These are phyloP conservation scores for Scleropages formosus DNA, from an alignment of 2,797 vertebrate genomes.

Conservation along the genomic window DNA sequence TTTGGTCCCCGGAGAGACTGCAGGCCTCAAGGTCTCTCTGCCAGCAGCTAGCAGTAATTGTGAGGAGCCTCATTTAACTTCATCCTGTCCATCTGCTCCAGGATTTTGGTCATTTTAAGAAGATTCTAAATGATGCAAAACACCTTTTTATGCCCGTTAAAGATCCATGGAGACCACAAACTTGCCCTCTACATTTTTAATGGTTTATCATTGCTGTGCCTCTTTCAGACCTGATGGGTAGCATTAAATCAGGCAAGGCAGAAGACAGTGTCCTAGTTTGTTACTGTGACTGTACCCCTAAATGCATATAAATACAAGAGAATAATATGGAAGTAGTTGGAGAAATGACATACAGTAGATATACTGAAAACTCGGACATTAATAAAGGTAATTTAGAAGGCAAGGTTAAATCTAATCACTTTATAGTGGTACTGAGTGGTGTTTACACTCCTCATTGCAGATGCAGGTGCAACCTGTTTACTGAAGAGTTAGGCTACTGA, in stretches of 20 bases:
- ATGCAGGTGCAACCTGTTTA: no score
- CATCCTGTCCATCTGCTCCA: constrained; percentile 60
- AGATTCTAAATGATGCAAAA: constrained; percentile 18
- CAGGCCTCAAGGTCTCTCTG: constrained; percentile 37
- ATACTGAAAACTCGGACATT: no score
- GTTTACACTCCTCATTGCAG: no score
- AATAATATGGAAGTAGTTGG: no score
- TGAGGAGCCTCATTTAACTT: constrained; percentile 52
- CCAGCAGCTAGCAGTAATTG: constrained; percentile 49
- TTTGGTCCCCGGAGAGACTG: background rate
- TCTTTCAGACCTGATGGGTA: background rate
- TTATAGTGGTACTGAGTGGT: no score
- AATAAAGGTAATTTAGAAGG: no score
- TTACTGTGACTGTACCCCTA: background rate
- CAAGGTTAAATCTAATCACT: no score
- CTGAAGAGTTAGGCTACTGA: no score
- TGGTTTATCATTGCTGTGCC: background rate
- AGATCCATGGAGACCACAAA: background rate
- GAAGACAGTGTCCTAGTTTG: background rate
- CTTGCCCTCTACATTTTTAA: background rate
- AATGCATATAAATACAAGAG: background rate
- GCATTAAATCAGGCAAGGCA: constrained; percentile 14
- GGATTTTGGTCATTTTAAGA: constrained; percentile 20
- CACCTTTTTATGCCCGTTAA: constrained; percentile 11
- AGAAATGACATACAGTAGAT: no score